Conservation (phyloP, 2,797 vertebrate genomes). For the Okamejei kenojei region DNA sequence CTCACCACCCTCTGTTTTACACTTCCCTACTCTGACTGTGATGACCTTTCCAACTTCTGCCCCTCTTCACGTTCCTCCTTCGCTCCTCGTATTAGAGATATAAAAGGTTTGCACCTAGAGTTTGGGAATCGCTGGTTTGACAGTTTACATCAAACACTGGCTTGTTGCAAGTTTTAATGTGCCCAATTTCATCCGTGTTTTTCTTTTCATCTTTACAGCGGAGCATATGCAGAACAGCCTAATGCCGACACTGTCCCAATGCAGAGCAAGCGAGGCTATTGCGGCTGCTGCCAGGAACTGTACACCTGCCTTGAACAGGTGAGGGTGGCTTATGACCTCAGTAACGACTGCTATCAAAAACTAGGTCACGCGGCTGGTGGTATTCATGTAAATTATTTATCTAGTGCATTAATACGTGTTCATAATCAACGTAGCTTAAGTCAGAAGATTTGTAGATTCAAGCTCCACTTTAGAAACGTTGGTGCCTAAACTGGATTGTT, state of each 20-base stretch:
- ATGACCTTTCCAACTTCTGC: no score
- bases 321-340: slow-evolving; percentile 34
- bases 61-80: no score
- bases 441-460: no score
- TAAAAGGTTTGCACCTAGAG: no score
- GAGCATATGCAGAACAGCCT: slow-evolving; percentile 50
- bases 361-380: background rate
- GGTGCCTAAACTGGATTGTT: background rate
- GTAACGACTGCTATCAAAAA: background rate
- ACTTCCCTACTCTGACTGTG: no score
- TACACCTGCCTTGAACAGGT: slow-evolving; percentile 85
- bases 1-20: no score
- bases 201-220: slow-evolving; percentile 48
- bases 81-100: no score
- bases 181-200: background rate
- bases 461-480: background rate
- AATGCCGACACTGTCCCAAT: slow-evolving; percentile 52
- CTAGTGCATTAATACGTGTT: background rate
- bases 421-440: background rate
- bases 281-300: slow-evolving; percentile 76
- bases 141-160: background rate
- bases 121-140: background rate
- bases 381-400: background rate
- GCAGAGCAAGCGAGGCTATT: slow-evolving; percentile 76
- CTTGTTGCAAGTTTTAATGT: background rate